A percentile compares a stretch with the other conserved stretches of the same genome.
phyloP scores from a whole-genome alignment of 2,797 vertebrate species.

The Synanceia verrucosa region DNA sequence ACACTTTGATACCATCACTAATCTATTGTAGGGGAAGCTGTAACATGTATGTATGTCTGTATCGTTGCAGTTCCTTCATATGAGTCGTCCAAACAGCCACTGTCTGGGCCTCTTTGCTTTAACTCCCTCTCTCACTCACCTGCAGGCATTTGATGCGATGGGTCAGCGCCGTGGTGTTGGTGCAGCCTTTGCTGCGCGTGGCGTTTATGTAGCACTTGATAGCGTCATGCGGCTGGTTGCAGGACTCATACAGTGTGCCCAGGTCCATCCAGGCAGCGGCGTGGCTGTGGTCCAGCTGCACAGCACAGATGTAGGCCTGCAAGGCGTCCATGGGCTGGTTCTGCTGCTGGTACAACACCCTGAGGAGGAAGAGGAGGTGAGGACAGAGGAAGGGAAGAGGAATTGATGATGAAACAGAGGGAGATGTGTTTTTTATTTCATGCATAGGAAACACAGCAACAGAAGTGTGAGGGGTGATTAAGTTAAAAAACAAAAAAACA shows the following conservation, averaged over 20 bases:
- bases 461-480: not conserved
- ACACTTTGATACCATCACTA: not conserved
- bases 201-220: constrained; percentile 99
- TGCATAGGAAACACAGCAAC: not conserved
- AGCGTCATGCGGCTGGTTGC: constrained; percentile 99
- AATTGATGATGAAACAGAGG: not conserved
- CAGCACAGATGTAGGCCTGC: constrained; percentile 99
- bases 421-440: not conserved
- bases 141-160: constrained; percentile 99
- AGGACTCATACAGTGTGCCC: constrained; percentile 99
- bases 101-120: not conserved
- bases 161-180: constrained; percentile 94
- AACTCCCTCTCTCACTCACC: constrained; percentile 83
- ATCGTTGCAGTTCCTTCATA: no score
- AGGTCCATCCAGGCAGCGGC: constrained; percentile 99
- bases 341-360: constrained; percentile 99
- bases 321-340: constrained; percentile 99
- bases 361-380: constrained; percentile 51
- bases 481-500: not conserved
- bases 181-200: constrained; percentile 99
- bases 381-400: not conserved
- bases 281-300: constrained; percentile 99
- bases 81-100: not conserved
- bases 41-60: not conserved
- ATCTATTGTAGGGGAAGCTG: not conserved